phyloP scores from a whole-genome alignment of 2,113 vertebrate genomes.

The Tetrao urogallus region DNA sequence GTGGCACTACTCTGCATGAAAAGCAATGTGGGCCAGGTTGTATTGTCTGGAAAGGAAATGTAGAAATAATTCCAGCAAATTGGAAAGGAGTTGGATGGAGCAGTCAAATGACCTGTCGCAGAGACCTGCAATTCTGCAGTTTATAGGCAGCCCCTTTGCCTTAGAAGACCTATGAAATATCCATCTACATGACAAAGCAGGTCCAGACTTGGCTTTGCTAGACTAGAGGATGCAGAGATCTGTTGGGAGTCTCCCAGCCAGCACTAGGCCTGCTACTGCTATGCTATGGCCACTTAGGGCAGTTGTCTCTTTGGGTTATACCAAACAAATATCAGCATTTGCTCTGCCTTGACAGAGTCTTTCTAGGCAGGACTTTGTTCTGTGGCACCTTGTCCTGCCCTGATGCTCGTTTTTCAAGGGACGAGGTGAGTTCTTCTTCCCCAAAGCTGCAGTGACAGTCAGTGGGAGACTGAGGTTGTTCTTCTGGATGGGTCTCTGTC shows the following conservation, averaged over 20 bases:
- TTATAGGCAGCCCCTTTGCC: neutral
- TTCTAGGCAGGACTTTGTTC: neutral
- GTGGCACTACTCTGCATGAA: neutral
- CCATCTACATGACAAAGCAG: constrained; percentile 36
- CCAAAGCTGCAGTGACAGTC: neutral
- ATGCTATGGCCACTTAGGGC: neutral
- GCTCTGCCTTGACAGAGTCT: neutral
- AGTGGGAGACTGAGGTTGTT: neutral
- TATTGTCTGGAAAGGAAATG: neutral
- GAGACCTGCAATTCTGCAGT: constrained; percentile 4
- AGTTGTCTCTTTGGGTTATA: neutral
- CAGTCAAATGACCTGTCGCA: neutral
- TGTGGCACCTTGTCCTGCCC: neutral
- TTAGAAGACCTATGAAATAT: neutral
- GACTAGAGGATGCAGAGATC: neutral
- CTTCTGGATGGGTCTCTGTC: neutral
- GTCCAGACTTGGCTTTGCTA: constrained; percentile 33
- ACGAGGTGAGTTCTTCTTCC: neutral
- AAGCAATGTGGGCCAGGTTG: neutral
- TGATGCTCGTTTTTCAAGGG: neutral
- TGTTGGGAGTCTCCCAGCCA: neutral
- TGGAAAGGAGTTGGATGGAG: neutral
- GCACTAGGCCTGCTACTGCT: neutral
- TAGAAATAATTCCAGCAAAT: neutral
- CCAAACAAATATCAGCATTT: neutral